Base-by-base conservation (phyloP, 2,888 invertebrate species). In the Brachycybe producta region DNA sequence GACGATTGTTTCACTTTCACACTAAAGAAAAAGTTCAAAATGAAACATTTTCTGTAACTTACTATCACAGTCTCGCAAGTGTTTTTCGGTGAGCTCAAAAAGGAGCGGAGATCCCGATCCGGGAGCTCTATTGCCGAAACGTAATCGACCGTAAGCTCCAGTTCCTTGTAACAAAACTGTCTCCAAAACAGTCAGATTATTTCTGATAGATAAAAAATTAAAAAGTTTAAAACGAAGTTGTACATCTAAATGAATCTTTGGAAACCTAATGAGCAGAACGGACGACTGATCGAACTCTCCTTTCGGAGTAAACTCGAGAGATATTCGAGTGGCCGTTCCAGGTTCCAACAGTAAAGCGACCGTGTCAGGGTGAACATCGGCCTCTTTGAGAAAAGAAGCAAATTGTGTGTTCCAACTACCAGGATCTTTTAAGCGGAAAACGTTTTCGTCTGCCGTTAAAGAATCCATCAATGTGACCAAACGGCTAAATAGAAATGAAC, bases 111-210 rank as follows among this genome's bases (percentile, higher is more conserved):
- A 75, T 40, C 67, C 61, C 3, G 82, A 78, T 13, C 85, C 87
- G 0, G 90, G 83, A 51, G 79, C 79, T n/a, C 84, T 78, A 61
- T 86, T 90, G 21, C 81, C 90, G 61, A 94, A 81, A 61, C 84
- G 83, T 66, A 97, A 82, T 65, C 84, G 80, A 2, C 92, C 88
- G 57, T 78, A 70, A 1, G 85, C 88, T 15, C 92, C 90, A 62
- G 82, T 79, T 0, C 88, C 94, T 51, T 77, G 77, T 54, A 97
- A 68, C 62, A 82, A 77, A 24, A 92, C 73, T 2, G 82, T 79
- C 68, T 97, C 95, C 62, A 94, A 67, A 32, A 90, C 78, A 0
- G 95, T 97, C 62, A 97, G 71, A 67, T 97, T 97, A 67, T 95
- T 97, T 60, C 94, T 81, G 66, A 32, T 65, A 62, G 21, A 45